Base-by-base conservation (phyloP, 2,888 invertebrate species). In the Leptinotarsa haldemani region DNA sequence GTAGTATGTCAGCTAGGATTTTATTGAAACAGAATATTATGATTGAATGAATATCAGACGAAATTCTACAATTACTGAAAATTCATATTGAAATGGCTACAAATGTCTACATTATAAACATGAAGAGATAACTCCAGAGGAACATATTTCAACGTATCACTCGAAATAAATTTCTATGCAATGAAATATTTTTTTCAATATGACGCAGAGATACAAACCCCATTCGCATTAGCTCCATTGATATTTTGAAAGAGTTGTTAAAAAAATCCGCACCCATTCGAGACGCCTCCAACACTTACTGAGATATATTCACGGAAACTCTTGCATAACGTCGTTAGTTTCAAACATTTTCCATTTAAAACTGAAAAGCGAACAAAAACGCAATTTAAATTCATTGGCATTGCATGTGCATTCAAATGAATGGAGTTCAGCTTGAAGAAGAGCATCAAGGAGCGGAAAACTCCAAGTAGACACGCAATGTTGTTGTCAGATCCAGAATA, bases 391-490 rank as follows among this genome's bases (percentile, higher is more conserved):
- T 61, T 61, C 61, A 61, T 61, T 61, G 61, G 61, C 70, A 69
- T 76, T 58, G 76, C 77, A 76, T 76, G 77, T 71, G 65, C 67
- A 77, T 66, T 73, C 71, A 71, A 77, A 73, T 61, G 61, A 40
- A 61, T 61, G 12, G 30, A 61, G 61, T 61, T 61, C 61, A 61
- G 61, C 61, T 61, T 73, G 71, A 76, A 77, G 74, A 69, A 73
- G 77, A 75, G 76, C 77, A 78, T 79, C 79, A 76, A 79, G 74
- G 66, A 71, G 71, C 78, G 77, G 80, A 81, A 78, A 77, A 74
- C 65, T 78, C 76, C 72, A 75, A 80, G 74, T 77, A 78, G 78
- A 77, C 81, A 80, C 80, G 79, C 80, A 73, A 80, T 71, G 74
- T 75, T 74, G 68, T 75, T 78, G 79, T 79, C 79, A 76, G 80